Evolutionary conservation across 2,113 vertebrate genomes (phyloP).

Genomic region (Saguinus imperator): DNA sequence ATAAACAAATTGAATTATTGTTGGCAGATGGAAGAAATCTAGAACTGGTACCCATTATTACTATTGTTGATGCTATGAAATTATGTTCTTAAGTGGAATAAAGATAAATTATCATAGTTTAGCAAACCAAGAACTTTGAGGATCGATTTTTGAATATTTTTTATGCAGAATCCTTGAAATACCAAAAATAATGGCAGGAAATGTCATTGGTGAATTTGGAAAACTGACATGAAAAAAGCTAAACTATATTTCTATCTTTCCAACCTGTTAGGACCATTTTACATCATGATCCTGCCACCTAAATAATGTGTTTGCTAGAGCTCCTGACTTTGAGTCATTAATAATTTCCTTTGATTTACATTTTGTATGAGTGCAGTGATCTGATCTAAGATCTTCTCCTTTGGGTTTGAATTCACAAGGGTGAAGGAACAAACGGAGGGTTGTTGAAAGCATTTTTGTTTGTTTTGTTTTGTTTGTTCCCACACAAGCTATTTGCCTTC

Average conservation of each 20-base stretch:
- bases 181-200: neutral
- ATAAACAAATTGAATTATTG: neutral
- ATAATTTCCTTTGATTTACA: neutral
- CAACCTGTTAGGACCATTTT: neutral
- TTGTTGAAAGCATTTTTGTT: neutral
- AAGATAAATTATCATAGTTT: neutral
- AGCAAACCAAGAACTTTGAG: neutral
- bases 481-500: accelerated
- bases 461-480: neutral
- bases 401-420: neutral
- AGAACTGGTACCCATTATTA: neutral
- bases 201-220: neutral
- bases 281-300: neutral
- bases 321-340: neutral
- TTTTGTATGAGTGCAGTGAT: neutral
- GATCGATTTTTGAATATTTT: neutral
- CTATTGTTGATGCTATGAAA: neutral
- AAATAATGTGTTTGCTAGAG: neutral
- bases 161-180: neutral
- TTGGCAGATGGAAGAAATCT: neutral
- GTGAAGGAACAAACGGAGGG: neutral
- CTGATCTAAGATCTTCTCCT: neutral
- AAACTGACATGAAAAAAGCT: neutral
- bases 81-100: neutral
- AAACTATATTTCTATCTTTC: neutral